Evolutionary conservation across 1,140 invertebrate genomes (phyloP).

Genomic region (Linepithema humile): DNA sequence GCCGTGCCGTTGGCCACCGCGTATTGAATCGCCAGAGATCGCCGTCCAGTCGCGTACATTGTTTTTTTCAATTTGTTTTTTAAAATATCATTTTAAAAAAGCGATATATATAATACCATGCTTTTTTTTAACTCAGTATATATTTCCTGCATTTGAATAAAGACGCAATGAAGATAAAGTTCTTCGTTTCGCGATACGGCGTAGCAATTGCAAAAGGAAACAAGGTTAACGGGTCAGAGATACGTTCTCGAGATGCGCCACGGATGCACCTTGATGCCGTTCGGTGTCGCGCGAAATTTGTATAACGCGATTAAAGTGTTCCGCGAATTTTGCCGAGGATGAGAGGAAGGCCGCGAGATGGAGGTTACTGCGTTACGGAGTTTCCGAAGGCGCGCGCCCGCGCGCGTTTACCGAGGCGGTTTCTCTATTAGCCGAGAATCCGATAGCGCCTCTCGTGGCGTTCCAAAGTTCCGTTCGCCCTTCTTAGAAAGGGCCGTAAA

Average conservation of each 20-base stretch:
- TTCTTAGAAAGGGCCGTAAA: slow-evolving; percentile 69
- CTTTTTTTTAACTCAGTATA: background rate
- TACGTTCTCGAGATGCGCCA: background rate
- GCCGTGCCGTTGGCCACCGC: background rate
- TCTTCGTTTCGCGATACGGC: background rate
- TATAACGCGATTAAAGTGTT: slow-evolving; percentile 39
- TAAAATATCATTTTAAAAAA: background rate
- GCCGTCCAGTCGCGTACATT: background rate
- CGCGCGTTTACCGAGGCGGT: slow-evolving; percentile 27
- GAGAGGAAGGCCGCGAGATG: slow-evolving; percentile 5
- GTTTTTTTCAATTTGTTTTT: background rate
- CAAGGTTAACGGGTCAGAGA: background rate
- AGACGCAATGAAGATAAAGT: background rate
- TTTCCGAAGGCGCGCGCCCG: slow-evolving; percentile 36
- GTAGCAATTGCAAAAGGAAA: background rate
- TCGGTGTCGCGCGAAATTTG: slow-evolving; percentile 38
- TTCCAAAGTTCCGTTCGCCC: slow-evolving; percentile 39
- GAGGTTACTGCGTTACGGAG: slow-evolving; percentile 35
- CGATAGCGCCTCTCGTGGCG: slow-evolving; percentile 41
- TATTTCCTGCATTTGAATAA: background rate
- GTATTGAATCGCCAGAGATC: background rate
- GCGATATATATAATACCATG: too few species aligned
- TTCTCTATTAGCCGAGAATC: slow-evolving; percentile 52
- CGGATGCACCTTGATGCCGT: slow-evolving; percentile 17
- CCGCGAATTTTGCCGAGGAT: slow-evolving; percentile 36